Base-by-base conservation (phyloP, 2,113 vertebrate genomes). In the Lanius collurio region DNA sequence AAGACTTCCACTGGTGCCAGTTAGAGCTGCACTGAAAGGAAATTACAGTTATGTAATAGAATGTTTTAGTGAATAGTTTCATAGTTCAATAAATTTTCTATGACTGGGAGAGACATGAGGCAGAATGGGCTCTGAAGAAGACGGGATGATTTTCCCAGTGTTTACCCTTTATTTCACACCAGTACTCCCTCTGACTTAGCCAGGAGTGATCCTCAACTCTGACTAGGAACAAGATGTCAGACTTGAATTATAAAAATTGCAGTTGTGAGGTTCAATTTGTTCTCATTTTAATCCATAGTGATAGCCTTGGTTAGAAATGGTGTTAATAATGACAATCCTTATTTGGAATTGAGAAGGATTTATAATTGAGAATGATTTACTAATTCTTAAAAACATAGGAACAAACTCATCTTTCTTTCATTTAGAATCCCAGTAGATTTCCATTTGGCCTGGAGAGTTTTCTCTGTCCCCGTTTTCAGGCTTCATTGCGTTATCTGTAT, bases 371-470 rank as follows among this genome's bases (percentile, higher is more conserved):
- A 55, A 20, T 53, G 14, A 73, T 92, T 52, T 76, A 83, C 44
- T 78, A 81, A 60, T 79, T 81, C 82, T 83, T 83, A 22, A 47
- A 73, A 85, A 68, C 60, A 33, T 3, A 44, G 57, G 82, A 81
- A 71, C 2, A 1, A 91, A 17, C 60, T 92, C 30, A 28, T 88
- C 35, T 87, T 74, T 78, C 62, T 46, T 95, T 95, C 85, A 62
- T 93, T 75, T 80, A 62, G 85, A 83, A 84, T 95, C 92, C 69
- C 86, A 85, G 79, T 41, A 77, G 85, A 73, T 91, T 89, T 93
- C 77, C 59, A 22, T 93, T 90, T 77, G 83, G 92, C 92, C 92
- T 87, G 71, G 62, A 87, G 82, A 95, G 80, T 91, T 96, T 95
- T 64, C 70, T 90, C 65, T 92, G 88, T 90, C 93, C 87, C 90